These are phyloP conservation scores for Sigmodon hispidus DNA, from an alignment of 2,113 vertebrate genomes.

Conservation along the genomic window DNA sequence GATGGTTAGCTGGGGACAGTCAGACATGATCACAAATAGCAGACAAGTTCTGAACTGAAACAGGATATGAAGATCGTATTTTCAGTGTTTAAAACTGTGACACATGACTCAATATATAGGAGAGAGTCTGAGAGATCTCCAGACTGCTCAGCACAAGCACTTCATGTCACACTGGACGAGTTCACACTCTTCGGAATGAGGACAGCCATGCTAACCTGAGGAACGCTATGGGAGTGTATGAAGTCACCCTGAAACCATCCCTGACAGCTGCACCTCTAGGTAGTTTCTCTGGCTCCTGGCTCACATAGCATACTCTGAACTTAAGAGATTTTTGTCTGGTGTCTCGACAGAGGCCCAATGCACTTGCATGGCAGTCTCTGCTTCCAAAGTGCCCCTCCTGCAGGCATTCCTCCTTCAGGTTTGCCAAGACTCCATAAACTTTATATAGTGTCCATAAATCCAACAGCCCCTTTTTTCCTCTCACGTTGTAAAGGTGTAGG, in stretches of 20 bases:
- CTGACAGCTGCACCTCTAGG: not conserved
- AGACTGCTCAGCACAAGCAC: not conserved
- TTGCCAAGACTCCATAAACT: slow-evolving; percentile 84
- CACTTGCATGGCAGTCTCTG: slow-evolving; percentile 67
- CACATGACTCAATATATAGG: not conserved
- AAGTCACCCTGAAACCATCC: not conserved
- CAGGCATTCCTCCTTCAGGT: slow-evolving; percentile 54
- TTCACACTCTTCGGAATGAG: not conserved
- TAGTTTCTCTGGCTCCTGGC: fast-evolving
- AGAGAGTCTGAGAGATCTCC: not conserved
- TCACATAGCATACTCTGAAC: not conserved
- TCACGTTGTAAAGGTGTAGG: slow-evolving; percentile 81
- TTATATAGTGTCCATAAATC: slow-evolving; percentile 85
- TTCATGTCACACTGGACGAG: fast-evolving
- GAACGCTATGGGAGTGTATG: fast-evolving
- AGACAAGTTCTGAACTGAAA: not conserved
- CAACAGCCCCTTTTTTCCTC: slow-evolving; percentile 81
- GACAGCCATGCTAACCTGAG: not conserved
- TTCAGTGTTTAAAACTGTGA: slow-evolving; percentile 12
- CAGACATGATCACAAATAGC: not conserved
- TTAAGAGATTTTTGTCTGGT: not conserved
- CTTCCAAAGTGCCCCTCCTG: slow-evolving; percentile 40
- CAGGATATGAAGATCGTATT: fast-evolving
- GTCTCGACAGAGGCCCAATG: slow-evolving; percentile 28
- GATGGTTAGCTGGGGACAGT: not conserved